phyloP scores from a whole-genome alignment of 1,140 invertebrate species.

The Trichonephila clavipes region DNA sequence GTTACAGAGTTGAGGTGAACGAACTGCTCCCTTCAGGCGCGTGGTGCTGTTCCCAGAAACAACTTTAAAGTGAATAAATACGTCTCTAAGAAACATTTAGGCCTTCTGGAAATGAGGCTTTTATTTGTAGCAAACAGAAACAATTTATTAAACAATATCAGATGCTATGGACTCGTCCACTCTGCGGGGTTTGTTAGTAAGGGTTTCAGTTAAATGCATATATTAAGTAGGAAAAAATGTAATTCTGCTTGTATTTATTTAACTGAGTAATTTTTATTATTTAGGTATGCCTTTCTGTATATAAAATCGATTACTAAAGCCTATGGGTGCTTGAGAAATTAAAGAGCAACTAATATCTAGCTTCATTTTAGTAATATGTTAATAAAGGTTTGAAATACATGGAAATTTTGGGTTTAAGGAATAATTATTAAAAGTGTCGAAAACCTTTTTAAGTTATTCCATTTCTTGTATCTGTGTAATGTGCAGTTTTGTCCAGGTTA shows the following conservation, averaged over 20 bases:
- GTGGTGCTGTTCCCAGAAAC: neutral
- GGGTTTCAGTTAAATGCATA: too few species aligned
- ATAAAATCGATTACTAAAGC: too few species aligned
- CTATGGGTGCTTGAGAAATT: neutral
- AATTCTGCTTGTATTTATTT: too few species aligned
- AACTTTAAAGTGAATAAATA: conserved; percentile 22
- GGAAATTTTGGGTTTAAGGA: too few species aligned
- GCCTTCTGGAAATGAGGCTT: conserved; percentile 14
- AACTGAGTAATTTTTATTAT: too few species aligned
- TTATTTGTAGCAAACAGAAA: conserved; percentile 13
- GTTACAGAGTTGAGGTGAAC: conserved; percentile 15
- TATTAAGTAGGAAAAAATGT: too few species aligned
- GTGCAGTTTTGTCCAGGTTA: too few species aligned
- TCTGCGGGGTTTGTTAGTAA: neutral
- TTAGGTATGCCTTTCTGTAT: too few species aligned
- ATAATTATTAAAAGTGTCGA: too few species aligned
- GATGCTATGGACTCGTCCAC: neutral
- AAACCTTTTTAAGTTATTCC: too few species aligned
- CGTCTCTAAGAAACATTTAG: conserved; percentile 11
- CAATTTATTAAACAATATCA: conserved; percentile 1
- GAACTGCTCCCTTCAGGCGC: conserved; percentile 22
- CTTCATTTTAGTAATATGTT: neutral
- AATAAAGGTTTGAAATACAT: too few species aligned
- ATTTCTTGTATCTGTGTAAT: too few species aligned
- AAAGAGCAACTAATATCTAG: neutral